A percentile compares a stretch with the other conserved stretches of the same genome.
Conservation (phyloP, 2,888 invertebrate genomes). For the Axea sp. region DNA sequence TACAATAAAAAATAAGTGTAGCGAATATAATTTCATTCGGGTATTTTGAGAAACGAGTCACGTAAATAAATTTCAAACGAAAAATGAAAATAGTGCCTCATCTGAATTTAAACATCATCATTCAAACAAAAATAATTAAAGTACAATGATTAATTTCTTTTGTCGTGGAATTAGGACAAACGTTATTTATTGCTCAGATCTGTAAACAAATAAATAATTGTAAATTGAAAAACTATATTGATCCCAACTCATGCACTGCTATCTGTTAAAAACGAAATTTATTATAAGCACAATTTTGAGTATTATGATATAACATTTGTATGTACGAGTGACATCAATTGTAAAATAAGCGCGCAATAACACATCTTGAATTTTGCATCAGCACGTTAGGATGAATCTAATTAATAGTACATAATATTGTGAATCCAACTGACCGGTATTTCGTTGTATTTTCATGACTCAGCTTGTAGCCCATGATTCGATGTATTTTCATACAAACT, state of each 20-base stretch:
- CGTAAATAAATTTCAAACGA: constrained; percentile 13
- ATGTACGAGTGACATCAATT: constrained; percentile 13
- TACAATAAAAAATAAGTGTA: too few relatives aligned
- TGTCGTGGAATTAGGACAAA: constrained; percentile 5
- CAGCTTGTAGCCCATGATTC: constrained; percentile 7
- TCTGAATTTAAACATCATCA: constrained; percentile 17
- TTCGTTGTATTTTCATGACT: constrained; percentile 25
- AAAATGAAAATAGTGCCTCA: constrained; percentile 7
- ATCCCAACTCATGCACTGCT: not conserved
- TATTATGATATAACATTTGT: constrained; percentile 26
- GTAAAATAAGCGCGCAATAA: constrained; percentile 8
- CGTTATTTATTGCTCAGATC: constrained; percentile 29
- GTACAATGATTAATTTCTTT: constrained; percentile 36
- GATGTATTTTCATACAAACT: constrained; percentile 13
- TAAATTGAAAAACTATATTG: constrained; percentile 33
- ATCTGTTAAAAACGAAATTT: constrained; percentile 30
- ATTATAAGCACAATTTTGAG: constrained; percentile 22
- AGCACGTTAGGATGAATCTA: constrained; percentile 30
- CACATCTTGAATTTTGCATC: constrained; percentile 33
- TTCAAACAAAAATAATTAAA: constrained; percentile 26
- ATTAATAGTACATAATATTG: constrained; percentile 51
- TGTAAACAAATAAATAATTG: constrained; percentile 24
- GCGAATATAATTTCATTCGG: too few relatives aligned
- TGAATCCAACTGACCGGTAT: constrained; percentile 8
- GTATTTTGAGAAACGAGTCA: constrained; percentile 15